These are phyloP conservation scores for Fopius arisanus DNA, from an alignment of 1,140 invertebrate species.

Conservation along the genomic window DNA sequence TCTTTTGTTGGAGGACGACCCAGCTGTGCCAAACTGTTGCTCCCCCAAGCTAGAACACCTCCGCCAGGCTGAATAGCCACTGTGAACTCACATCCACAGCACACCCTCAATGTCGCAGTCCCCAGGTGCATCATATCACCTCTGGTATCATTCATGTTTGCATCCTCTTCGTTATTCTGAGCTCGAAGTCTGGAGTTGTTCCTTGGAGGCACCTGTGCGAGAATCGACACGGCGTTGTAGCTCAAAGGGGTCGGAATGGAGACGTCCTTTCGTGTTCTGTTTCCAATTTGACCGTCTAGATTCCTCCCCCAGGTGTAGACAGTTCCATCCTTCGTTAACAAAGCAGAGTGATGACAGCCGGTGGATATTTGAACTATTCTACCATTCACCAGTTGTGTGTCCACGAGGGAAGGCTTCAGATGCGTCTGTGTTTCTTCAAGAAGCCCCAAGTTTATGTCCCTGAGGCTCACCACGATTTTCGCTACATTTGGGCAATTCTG, in stretches of 20 bases:
- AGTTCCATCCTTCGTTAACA: slow-evolving; percentile 72
- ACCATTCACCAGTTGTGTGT: slow-evolving; percentile 68
- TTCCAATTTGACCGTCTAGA: slow-evolving; percentile 77
- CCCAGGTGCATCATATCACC: slow-evolving; percentile 47
- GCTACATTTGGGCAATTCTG: slow-evolving; percentile 33
- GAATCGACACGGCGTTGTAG: slow-evolving; percentile 44
- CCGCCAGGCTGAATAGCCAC: slow-evolving; percentile 72
- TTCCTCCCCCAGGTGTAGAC: slow-evolving; percentile 77
- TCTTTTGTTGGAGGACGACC: slow-evolving; percentile 53
- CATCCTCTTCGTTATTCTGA: slow-evolving; percentile 26
- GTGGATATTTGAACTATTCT: slow-evolving; percentile 71
- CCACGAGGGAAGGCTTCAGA: slow-evolving; percentile 67
- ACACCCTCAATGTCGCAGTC: slow-evolving; percentile 36
- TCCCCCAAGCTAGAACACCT: slow-evolving; percentile 60
- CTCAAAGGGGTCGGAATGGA: slow-evolving; percentile 53
- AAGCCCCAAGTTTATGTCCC: slow-evolving; percentile 46
- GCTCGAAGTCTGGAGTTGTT: slow-evolving; percentile 35
- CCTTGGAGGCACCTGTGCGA: slow-evolving; percentile 47
- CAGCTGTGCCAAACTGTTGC: slow-evolving; percentile 56
- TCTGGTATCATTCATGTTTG: slow-evolving; percentile 25
- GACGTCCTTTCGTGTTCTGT: slow-evolving; percentile 66
- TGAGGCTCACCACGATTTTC: slow-evolving; percentile 39
- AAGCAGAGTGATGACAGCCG: slow-evolving; percentile 73
- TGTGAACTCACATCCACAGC: slow-evolving; percentile 77
- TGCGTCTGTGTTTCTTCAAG: slow-evolving; percentile 61